Conservation (phyloP, 2,113 vertebrate genomes). For the Bos javanicus region DNA sequence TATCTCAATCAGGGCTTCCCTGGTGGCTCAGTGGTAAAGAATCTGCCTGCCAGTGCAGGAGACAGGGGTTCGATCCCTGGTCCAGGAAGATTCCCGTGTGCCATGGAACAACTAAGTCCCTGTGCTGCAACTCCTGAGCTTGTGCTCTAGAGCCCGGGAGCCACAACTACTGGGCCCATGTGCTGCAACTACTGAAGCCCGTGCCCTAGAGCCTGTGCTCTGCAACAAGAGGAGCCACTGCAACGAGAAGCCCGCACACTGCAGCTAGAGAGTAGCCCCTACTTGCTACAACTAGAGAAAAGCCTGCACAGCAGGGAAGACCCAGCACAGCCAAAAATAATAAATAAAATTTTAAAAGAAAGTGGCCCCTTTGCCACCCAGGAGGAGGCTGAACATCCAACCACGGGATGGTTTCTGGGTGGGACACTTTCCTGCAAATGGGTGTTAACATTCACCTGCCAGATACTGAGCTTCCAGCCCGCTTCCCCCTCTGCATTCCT, state of each 20-base stretch:
- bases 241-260: accelerated
- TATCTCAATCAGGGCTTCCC: not conserved
- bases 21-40: no score
- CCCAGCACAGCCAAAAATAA: not conserved
- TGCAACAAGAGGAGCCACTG: not conserved
- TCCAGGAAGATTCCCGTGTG: not conserved
- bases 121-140: not conserved
- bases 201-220: not conserved
- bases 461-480: not conserved
- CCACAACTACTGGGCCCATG: not conserved
- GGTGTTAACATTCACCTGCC: not conserved
- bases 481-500: not conserved
- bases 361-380: not conserved
- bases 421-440: not conserved
- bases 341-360: not conserved
- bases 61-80: not conserved
- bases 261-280: not conserved
- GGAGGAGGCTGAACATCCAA: not conserved
- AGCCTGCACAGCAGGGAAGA: not conserved
- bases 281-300: not conserved
- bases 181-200: no score
- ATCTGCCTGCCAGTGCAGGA: not conserved
- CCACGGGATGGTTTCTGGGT: not conserved
- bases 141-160: not conserved
- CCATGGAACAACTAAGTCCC: not conserved